phyloP scores from a whole-genome alignment of 2,113 vertebrate genomes.

The Proteles cristata region DNA sequence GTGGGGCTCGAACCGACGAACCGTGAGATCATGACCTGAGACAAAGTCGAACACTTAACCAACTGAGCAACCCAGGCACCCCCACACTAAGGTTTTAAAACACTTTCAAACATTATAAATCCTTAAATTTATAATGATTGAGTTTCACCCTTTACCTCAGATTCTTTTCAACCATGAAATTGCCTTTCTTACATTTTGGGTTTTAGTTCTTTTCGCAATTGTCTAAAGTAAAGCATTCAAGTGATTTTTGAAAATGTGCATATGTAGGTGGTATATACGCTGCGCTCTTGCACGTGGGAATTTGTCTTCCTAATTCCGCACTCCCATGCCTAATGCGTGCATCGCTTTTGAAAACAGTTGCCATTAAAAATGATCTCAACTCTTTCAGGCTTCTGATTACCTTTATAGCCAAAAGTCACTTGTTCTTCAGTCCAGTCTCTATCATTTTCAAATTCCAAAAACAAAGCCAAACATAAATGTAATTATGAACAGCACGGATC shows the following conservation, averaged over 20 bases:
- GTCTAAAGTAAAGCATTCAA: neutral
- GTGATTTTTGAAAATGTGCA: neutral
- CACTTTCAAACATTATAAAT: neutral
- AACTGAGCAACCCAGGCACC: too few species aligned
- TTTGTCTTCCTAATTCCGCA: neutral
- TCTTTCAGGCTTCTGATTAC: neutral
- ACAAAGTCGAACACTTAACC: too few species aligned
- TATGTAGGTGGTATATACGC: neutral
- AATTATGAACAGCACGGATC: neutral
- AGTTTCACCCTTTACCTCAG: neutral
- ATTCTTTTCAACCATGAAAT: constrained; percentile 13
- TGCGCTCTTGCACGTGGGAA: neutral
- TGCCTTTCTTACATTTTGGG: neutral
- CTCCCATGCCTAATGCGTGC: neutral
- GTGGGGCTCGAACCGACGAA: too few species aligned
- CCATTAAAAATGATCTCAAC: neutral
- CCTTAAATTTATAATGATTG: constrained; percentile 14
- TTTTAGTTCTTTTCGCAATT: neutral
- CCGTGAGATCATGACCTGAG: too few species aligned
- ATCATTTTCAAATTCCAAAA: neutral
- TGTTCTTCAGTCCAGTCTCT: neutral
- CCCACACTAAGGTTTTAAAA: neutral
- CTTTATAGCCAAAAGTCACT: neutral
- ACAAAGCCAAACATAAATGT: neutral
- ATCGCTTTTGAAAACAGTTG: neutral